phyloP scores from a whole-genome alignment of 1,140 invertebrate species.

The Macrocentrus cingulum region DNA sequence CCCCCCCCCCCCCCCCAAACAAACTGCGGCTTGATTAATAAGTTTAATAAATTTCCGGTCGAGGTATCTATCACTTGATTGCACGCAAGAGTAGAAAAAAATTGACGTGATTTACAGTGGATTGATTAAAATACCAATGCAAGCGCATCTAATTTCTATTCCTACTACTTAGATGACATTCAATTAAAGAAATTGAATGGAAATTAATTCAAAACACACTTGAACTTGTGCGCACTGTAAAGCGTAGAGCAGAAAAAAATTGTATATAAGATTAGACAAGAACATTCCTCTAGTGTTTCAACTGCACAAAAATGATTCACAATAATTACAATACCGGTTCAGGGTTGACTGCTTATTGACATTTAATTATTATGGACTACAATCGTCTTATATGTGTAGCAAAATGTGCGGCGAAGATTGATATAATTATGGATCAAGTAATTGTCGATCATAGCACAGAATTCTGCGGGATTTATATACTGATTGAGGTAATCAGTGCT shows the following conservation, averaged over 20 bases:
- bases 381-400: background rate
- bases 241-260: background rate
- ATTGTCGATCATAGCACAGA: background rate
- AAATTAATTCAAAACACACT: background rate
- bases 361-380: background rate
- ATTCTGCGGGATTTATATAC: background rate
- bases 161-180: too few species aligned
- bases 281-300: background rate
- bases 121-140: too few species aligned
- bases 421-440: background rate
- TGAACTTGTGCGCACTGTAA: constrained; percentile 4
- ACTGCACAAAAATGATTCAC: background rate
- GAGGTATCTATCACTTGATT: too few species aligned
- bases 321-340: constrained; percentile 14
- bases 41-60: too few species aligned
- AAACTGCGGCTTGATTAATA: too few species aligned
- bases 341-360: constrained; percentile 2
- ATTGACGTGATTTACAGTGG: too few species aligned
- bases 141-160: too few species aligned
- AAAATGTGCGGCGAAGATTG: background rate
- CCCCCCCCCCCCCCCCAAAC: too few species aligned
- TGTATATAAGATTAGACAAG: background rate
- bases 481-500: background rate
- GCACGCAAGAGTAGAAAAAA: too few species aligned
- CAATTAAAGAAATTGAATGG: too few species aligned